phyloP scores from a whole-genome alignment of 92 coral and sea anemone species.

The Actinernus sp. region DNA sequence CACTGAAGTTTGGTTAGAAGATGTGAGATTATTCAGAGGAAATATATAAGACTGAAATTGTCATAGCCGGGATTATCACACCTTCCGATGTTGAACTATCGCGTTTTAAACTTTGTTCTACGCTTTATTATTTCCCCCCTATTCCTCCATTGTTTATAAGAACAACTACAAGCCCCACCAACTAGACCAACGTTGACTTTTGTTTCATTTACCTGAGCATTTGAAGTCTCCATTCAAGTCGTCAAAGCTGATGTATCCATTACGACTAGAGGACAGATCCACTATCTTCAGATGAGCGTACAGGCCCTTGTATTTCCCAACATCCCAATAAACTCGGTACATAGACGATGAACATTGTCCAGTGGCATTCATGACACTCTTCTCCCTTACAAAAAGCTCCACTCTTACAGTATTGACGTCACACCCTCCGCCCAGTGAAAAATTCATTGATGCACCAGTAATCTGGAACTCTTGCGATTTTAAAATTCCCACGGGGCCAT shows the following conservation, averaged over 20 bases:
- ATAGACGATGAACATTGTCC: background rate
- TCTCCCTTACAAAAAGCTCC: constrained; percentile 5
- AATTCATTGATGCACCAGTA: background rate
- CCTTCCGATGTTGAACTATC: too few species aligned
- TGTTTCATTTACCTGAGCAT: constrained; percentile 4
- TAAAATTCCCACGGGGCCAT: constrained; percentile 9
- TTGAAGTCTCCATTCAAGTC: background rate
- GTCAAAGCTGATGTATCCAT: background rate
- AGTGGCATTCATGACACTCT: constrained; percentile 2
- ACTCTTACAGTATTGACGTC: constrained; percentile 2
- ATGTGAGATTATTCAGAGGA: too few species aligned
- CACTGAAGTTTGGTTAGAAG: too few species aligned
- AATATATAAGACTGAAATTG: too few species aligned
- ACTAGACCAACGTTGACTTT: too few species aligned
- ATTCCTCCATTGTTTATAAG: too few species aligned
- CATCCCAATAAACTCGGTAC: background rate
- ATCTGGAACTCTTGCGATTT: constrained; percentile 7
- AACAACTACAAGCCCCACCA: too few species aligned
- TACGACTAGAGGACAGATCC: background rate
- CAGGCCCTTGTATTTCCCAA: background rate
- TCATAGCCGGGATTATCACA: too few species aligned
- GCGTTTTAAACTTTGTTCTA: too few species aligned
- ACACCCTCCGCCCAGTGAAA: constrained; percentile 13
- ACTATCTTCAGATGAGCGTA: background rate
- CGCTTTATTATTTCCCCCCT: too few species aligned